These are phyloP conservation scores for Hemicordylus capensis DNA, from an alignment of 2,113 vertebrate genomes.

Conservation along the genomic window DNA sequence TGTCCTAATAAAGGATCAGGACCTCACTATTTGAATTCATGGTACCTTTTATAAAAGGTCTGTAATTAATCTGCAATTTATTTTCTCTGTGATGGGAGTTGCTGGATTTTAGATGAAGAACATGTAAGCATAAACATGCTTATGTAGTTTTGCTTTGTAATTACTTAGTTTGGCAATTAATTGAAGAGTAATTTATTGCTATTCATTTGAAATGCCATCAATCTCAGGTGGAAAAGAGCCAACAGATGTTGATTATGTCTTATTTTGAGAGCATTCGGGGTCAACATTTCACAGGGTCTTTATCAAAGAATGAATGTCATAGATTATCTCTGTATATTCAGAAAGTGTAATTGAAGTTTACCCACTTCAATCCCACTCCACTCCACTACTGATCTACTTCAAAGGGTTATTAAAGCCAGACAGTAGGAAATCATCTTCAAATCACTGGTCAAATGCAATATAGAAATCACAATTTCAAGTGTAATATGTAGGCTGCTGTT, in stretches of 20 bases:
- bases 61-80: constrained; percentile 1
- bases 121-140: neutral
- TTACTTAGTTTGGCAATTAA: neutral
- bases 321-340: neutral
- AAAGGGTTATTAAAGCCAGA: constrained; percentile 19
- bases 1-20: constrained; percentile 10
- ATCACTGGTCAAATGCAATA: constrained; percentile 18
- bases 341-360: neutral
- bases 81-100: constrained; percentile 4
- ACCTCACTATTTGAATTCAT: neutral
- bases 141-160: neutral
- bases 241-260: neutral
- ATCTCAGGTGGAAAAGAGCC: neutral
- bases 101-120: constrained; percentile 9
- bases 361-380: constrained; percentile 15
- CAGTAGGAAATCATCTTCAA: constrained; percentile 20
- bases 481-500: neutral
- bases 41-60: neutral
- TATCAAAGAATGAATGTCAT: neutral
- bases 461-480: constrained; percentile 35
- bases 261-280: neutral
- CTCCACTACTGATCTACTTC: constrained; percentile 28
- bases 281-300: neutral
- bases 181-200: neutral
- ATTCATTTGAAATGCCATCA: neutral